Evolutionary conservation across 64 coral and sea anemone genomes (phyloP).

Genomic region (Montipora foliosa): DNA sequence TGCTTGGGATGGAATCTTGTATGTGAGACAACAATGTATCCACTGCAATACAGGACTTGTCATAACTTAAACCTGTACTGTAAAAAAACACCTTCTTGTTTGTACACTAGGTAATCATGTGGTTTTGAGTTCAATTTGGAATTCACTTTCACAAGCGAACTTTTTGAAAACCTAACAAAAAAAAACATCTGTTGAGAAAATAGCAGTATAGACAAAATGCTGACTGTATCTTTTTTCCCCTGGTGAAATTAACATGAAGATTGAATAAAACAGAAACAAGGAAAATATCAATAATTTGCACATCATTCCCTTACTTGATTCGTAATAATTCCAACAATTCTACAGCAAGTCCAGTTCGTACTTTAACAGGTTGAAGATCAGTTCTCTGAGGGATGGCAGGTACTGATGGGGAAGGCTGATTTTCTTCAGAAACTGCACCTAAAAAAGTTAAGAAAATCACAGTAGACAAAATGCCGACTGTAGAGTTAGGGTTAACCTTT

Average conservation of each 20-base stretch:
- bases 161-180: too few relatives aligned
- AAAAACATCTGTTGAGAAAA: too few relatives aligned
- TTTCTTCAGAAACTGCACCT: not conserved
- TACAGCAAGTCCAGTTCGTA: conserved; percentile 65
- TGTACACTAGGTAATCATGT: not conserved
- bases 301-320: conserved; percentile 77
- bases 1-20: conserved; percentile 65
- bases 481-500: too few relatives aligned
- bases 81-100: not conserved
- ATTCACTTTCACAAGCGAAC: too few relatives aligned
- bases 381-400: conserved; percentile 4
- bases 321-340: conserved; percentile 83
- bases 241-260: too few relatives aligned
- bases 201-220: too few relatives aligned
- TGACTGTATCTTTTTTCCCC: too few relatives aligned
- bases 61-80: conserved; percentile 93
- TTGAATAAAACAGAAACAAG: too few relatives aligned
- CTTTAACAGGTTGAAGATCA: conserved; percentile 19
- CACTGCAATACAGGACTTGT: conserved; percentile 83
- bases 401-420: not conserved
- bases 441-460: not conserved
- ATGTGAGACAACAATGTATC: conserved; percentile 88
- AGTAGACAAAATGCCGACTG: too few relatives aligned
- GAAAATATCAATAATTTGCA: too few relatives aligned
- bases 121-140: too few relatives aligned